Evolutionary conservation across 2,888 invertebrate genomes (phyloP), one percentile per base, ranked within the genome.

Genomic region (Altica lythri): DNA sequence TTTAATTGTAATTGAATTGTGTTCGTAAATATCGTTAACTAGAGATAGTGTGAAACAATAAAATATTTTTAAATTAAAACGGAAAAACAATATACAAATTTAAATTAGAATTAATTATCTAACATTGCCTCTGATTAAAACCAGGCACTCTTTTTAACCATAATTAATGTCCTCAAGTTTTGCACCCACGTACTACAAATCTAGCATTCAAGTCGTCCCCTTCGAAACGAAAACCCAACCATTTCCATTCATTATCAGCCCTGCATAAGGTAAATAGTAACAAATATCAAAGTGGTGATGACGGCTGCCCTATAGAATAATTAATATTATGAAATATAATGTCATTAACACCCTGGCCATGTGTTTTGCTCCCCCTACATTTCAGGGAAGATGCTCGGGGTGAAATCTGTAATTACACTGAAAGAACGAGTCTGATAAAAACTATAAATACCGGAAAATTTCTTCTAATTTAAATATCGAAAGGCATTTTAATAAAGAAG

Each of bases 281-380:
- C 55, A 46, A 46, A 59, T 53, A 59, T 59, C 53, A 58, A 58
- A 55, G 55, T 58, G 53, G 43, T 42, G 55, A 29, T 53, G 56
- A 53, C 54, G 56, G 45, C 51, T 25, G 43, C 56, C 56, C 38
- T 38, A 63, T 61, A 63, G 59, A 64, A 71, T 73, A 73, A 72
- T 73, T 71, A 73, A 70, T 72, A 71, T 68, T 66, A 66, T 72
- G 68, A 72, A 70, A 70, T 72, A 73, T 71, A 64, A 64, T 67
- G 68, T 71, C 72, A 71, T 73, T 71, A 73, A 68, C 72, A 72
- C 68, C 69, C 68, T 53, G 66, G 69, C 70, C 71, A 71, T 72
- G 72, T 72, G 73, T 69, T 71, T 64, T 62, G 60, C 62, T 66
- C 63, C 61, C 60, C 57, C 63, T 59, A 34, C 45, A 29, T 10